phyloP scores from a whole-genome alignment of 2,888 invertebrate genomes.

The Cenopis cana region DNA sequence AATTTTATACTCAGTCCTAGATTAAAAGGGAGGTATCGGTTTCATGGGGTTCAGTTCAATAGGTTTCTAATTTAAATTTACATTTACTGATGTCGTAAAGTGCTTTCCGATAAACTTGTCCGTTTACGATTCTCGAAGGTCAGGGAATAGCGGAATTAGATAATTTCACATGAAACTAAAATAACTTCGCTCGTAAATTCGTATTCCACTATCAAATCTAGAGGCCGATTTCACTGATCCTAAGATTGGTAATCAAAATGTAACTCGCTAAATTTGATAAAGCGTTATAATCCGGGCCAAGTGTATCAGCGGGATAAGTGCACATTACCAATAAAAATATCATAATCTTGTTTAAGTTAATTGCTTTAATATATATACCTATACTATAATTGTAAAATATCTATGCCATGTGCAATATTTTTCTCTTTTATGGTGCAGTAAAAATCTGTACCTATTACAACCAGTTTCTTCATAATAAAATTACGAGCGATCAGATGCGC shows the following conservation, averaged over 20 bases:
- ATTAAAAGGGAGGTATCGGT: neutral
- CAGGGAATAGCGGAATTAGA: constrained; percentile 38
- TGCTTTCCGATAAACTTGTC: constrained; percentile 54
- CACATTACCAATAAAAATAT: no score
- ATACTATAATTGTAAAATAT: no score
- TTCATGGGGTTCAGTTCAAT: neutral
- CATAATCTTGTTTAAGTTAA: no score
- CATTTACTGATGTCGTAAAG: constrained; percentile 19
- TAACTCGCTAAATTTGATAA: neutral
- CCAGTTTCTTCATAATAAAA: constrained; percentile 38
- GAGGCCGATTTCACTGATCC: neutral
- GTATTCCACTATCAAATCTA: neutral
- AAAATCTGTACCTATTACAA: constrained; percentile 17
- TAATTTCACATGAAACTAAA: constrained; percentile 22
- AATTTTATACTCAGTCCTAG: neutral
- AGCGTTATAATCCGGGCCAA: no score
- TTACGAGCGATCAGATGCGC: constrained; percentile 29
- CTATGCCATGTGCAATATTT: no score
- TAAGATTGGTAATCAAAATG: neutral
- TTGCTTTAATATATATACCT: no score
- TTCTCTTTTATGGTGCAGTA: neutral
- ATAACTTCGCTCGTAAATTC: constrained; percentile 10
- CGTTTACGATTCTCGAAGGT: constrained; percentile 64
- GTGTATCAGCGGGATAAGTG: no score
- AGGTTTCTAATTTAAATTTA: neutral